Evolutionary conservation across 1,140 invertebrate genomes (phyloP), one percentile per base, ranked within the genome.

Genomic region (Rhopalosiphum padi): DNA sequence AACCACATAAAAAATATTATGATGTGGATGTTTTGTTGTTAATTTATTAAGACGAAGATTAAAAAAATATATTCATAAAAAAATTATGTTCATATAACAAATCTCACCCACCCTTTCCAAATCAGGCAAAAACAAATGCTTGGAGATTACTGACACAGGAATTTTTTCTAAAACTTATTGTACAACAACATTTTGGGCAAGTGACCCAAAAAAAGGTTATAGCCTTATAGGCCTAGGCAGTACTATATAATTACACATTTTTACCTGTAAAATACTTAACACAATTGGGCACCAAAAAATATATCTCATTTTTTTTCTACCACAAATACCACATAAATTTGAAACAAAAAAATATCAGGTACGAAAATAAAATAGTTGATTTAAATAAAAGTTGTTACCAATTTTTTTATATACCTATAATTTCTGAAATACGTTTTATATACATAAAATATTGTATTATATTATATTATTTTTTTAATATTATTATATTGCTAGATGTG

Each of bases 31-130:
- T 6, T 5, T n/a, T 23, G 30, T 68, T 68, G 15, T n/a, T 5
- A 18, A n/a, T 68, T 18, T n/a, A 68, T 68, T 18, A 18, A 68
- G n/a, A 68, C 30, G 1, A 68, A 68, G 30, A 68, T 68, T 30
- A 68, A 15, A n/a, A n/a, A 51, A 22, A 68, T 15, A 68, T n/a
- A 11, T n/a, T 68, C 25, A 4, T n/a, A 68, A n/a, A 68, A 68
- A n/a, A 15, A 6, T n/a, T 18, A 15, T 68, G 3, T n/a, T n/a
- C 1, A n/a, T n/a, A n/a, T 0, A n/a, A 18, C 0, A n/a, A 60
- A 68, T 68, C 30, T 68, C 60, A 68, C 30, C 1, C 30, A n/a
- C 3, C 15, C 11, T 9, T 68, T 11, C 1, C 2, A 68, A 68
- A 68, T n/a, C 0, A 18, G 60, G n/a, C 30, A 30, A 68, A 68